These are phyloP conservation scores for cattle (Bos taurus) DNA, from an alignment of 2,113 vertebrate species.

Conservation along the genomic window ARS-UCD2.0 NC_037330.1:72764501-72765000, in stretches of 20 bases:
- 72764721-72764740: rapidly evolving
- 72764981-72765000: background rate
- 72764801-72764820: background rate
- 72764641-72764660: background rate
- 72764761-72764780: background rate
- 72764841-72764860: too few relatives aligned
- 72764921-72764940: background rate
- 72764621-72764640: background rate
- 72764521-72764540: background rate
- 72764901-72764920: background rate
- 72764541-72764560: background rate
- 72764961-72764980: background rate
- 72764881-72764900: background rate
- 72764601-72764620: background rate
- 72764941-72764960: background rate
- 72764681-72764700: background rate
- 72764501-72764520: background rate
- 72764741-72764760: background rate
- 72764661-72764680: background rate
- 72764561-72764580: background rate
- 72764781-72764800: background rate
- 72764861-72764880: background rate
- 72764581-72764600: background rate
- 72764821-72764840: background rate
- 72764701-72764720: background rate